Evolutionary conservation across 2,888 invertebrate species (phyloP), one percentile per base, ranked within the genome.

Genomic region (Tolmerus cingulatus): DNA sequence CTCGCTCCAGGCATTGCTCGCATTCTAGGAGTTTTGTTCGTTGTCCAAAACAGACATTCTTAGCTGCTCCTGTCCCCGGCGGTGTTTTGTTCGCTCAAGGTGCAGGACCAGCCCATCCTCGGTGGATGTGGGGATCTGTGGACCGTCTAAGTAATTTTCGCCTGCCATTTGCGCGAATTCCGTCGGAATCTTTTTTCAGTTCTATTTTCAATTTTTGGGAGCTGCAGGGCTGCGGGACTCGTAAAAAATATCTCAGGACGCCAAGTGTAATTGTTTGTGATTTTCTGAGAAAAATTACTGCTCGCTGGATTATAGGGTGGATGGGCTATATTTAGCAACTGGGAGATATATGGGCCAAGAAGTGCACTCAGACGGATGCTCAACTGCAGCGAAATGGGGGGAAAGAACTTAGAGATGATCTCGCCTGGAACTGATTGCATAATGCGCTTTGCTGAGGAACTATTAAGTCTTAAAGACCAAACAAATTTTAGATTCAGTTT

Each of bases 191-290:
- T 82, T 66, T 82, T 82, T 37, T 82, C n/a, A 66, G 66, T 57
- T 82, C 23, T 78, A 78, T 78, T 66, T 66, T 66, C 66, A 66
- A 74, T 34, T 66, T 66, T 66, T 8, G 66, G 66, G 66, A 27
- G 66, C 66, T 27, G 27, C 27, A 66, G 27, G 27, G 66, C 27
- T 43, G 23, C n/a, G 19, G 46, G 46, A 19, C n/a, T 43, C 34
- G 30, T 57, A 51, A 57, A 82, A 79, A 84, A 46, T 57, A 46
- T 85, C 74, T 85, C 5, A 74, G 40, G 74, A 85, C 85, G 85
- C 74, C 74, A 85, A 85, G 74, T 85, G 85, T 85, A 85, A 85
- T 85, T 85, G 85, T 85, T 85, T 85, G 74, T 85, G 85, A 85
- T 85, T 85, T 85, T 85, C 85, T 85, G 43, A 74, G 85, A 85